These are phyloP conservation scores for Lordiphosa fenestrarum DNA, from an alignment of 2,888 invertebrate genomes.

Conservation along the genomic window DNA sequence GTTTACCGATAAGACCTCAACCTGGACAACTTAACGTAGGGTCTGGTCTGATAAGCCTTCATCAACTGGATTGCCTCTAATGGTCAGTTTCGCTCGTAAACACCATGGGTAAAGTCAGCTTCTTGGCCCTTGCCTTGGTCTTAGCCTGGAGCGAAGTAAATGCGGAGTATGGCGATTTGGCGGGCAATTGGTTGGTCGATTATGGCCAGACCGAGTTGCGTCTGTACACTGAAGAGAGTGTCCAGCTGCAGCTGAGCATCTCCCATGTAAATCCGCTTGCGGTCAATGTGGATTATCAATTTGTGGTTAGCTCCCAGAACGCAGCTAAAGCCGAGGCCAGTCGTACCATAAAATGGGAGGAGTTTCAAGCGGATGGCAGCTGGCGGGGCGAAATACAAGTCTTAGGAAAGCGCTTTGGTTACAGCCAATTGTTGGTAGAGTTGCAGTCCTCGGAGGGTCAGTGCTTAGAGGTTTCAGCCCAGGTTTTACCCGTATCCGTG, in stretches of 20 bases:
- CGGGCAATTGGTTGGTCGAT: conserved; percentile 51
- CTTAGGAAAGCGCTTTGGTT: conserved; percentile 44
- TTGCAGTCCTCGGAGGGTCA: conserved; percentile 15
- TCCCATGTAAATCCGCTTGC: conserved; percentile 15
- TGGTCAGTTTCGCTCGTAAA: no score
- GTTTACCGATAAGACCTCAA: no score
- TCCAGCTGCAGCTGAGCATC: conserved; percentile 33
- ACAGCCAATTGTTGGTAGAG: conserved; percentile 40
- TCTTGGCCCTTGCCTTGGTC: background rate
- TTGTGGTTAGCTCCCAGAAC: conserved; percentile 30
- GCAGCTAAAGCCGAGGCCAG: conserved; percentile 10
- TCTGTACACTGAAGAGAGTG: conserved; percentile 14
- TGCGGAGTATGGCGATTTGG: conserved; percentile 41
- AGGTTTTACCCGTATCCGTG: conserved; percentile 33
- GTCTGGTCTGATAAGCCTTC: no score
- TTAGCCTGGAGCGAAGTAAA: background rate
- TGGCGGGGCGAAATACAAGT: conserved; percentile 50
- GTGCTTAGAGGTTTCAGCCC: conserved; percentile 6
- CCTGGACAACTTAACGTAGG: no score
- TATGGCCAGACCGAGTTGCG: conserved; percentile 25
- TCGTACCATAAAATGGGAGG: conserved; percentile 5
- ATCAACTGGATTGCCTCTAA: no score
- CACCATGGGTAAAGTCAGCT: conserved; percentile 16
- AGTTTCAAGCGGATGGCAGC: conserved; percentile 8
- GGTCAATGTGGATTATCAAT: conserved; percentile 31